Evolutionary conservation across 2,797 vertebrate genomes (phyloP).

Genomic region (Acipenser oxyrinchus): DNA sequence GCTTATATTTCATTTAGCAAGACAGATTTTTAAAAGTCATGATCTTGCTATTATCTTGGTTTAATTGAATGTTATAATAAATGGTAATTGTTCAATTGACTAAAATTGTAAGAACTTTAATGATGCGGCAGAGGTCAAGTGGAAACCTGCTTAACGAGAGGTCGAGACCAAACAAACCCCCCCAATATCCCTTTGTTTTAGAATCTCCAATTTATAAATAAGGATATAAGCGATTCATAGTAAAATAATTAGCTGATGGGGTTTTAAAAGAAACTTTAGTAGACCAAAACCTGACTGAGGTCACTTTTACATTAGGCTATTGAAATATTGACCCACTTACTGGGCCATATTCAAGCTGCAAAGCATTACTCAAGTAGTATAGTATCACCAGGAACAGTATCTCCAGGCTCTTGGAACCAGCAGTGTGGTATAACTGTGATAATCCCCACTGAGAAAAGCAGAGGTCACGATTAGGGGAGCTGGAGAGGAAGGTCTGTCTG

Average conservation of each 20-base stretch:
- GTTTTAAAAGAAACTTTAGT: no score
- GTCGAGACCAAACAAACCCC: no score
- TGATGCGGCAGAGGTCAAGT: no score
- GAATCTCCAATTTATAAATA: not conserved
- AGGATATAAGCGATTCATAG: no score
- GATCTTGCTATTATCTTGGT: no score
- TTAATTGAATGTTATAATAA: not conserved
- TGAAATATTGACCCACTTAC: not conserved
- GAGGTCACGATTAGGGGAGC: constrained; percentile 16
- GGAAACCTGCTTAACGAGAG: no score
- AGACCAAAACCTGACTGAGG: no score
- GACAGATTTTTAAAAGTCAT: no score
- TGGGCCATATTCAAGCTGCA: not conserved
- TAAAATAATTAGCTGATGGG: no score
- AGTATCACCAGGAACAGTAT: not conserved
- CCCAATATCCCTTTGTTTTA: no score
- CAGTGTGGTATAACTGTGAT: constrained; percentile 23
- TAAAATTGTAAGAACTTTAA: no score
- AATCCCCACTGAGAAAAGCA: constrained; percentile 21
- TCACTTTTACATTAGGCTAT: not conserved
- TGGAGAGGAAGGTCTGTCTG: not conserved
- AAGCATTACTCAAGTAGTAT: not conserved
- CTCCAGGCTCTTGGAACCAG: not conserved
- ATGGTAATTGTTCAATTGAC: not conserved
- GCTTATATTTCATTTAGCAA: no score